Evolutionary conservation across 2,797 vertebrate species (phyloP), one percentile per base, ranked within the genome.

Genomic region (Coranthus polyacanthus): DNA sequence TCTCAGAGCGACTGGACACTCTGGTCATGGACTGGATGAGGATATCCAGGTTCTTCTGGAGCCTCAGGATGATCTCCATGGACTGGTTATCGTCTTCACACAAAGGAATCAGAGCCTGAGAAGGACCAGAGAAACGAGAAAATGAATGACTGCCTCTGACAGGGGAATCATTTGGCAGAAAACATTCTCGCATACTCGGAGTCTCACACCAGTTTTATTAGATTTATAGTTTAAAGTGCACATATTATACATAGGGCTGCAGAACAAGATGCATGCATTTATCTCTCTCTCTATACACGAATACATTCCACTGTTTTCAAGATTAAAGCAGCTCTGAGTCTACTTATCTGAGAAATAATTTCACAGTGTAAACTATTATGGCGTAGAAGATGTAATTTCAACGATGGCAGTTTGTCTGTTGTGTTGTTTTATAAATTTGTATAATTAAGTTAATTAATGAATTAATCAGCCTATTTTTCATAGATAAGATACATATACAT

Each of bases 81-180:
- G 95, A 95, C 86, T 97, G 96, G 70, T 92, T 96, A 57, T 98
- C 97, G 0, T 98, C 96, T 26, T 97, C 96, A 88, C 96, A 98
- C 56, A 98, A 83, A 59, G 96, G 94, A 17, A 64, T 90, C 79
- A 99, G 84, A 17, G 95, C 94, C 98, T 99, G 83, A 52, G 47
- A 51, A 9, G 12, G 7, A 43, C 16, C 3, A 43, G 6, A 20
- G 5, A 36, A 18, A 45, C 0, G 7, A 39, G 7, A 20, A 34
- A 18, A 6, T 4, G 0, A 12, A 26, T 50, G 6, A 37, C 8
- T 7, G 1, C 34, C 12, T 0, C 34, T 12, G 22, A 29, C n/a
- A 15, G 10, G 20, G 6, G 2, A 39, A 29, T 13, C 0, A 4
- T 29, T 38, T 45, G 18, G 24, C 1, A 12, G 1, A 21, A 5